Evolutionary conservation across 2,797 vertebrate species (phyloP), one percentile per base, ranked within the genome.

Genomic region (Cossypha dichroa): DNA sequence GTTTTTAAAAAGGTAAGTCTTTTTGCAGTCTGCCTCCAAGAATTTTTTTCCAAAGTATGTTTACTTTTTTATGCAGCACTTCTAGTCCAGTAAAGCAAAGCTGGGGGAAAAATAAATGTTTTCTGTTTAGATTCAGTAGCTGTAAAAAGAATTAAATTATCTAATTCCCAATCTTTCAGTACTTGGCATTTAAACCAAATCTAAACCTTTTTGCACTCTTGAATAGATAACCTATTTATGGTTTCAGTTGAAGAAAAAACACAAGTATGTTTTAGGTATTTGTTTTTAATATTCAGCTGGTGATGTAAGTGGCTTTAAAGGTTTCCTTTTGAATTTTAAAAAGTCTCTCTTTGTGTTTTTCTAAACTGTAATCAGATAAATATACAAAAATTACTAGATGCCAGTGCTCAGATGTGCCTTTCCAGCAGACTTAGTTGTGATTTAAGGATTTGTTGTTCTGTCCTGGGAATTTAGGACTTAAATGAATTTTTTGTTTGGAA

Each of bases 1-100:
- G 95, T 99, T 94, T 99, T 99, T 97, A 99, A 99, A 90, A 99
- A 99, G 99, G 99, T 99, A 97, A 84, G 96, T 62, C 23, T 58
- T 80, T 80, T 25, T 68, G 29, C 43, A 15, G 28, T 45, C 69
- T 92, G 6, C 13, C n/a, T 85, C 34, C 18, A n/a, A 48, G 36
- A 52, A 5, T 15, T 76, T 40, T 81, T 90, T 72, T 66, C 28
- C 8, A 1, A 45, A 68, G 5, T 15, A 2, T 22, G 4, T 90
- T 90, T 82, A 3, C 3, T 88, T 79, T 68, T 33, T 72, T 78
- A 29, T 8, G 13, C 6, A 66, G 15, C 19, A 9, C 3, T 88
- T 88, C 11, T 43, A 76, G 33, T 46, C 33, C 26, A 17, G 41
- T 43, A 26, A 70, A 85, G 31, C 40, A 67, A 73, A 74, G 10